Evolutionary conservation across 2,888 invertebrate species (phyloP), one percentile per base, ranked within the genome.

Genomic region (Temnothorax ravouxi): DNA sequence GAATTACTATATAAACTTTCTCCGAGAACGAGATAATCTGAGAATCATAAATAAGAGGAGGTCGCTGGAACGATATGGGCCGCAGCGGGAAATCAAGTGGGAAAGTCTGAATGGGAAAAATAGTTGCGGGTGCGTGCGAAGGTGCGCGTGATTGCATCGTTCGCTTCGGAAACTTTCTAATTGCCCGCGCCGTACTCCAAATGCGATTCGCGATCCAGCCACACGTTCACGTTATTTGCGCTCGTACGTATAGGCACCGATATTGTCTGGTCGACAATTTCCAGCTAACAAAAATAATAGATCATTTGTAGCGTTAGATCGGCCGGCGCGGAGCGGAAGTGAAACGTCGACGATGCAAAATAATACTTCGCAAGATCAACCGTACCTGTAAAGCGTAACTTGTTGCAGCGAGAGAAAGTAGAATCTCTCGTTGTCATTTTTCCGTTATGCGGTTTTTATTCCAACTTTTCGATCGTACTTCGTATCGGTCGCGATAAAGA

Each of bases 131-230:
- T 59, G 79, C 61, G 41, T 59, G 66, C 52, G 47, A 67, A 69
- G 64, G 77, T 79, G 25, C 56, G 41, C 69, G 62, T 74, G 85
- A 87, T 72, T 69, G 79, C 77, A 64, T 29, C 87, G 85, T 56
- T 50, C 80, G 87, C 62, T 25, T 25, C 29, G 72, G 13, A 62
- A 64, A 77, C 80, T 81, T 87, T 81, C 87, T 80, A 87, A 87
- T 81, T 83, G 72, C 74, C 77, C 38, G 25, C 77, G 69, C 56
- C n/a, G 56, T 61, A 67, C 41, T 41, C 38, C 18, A 38, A 80
- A 80, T 61, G 59, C 21, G 34, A 77, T 29, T 66, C 54, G 66
- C 41, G 66, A 67, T 34, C 56, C 18, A 59, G 34, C 15, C 15
- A 18, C 34, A 34, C 62, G 61, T 47, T 25, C 34, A 34, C 62